Percentiles rank a stretch among this genome's conserved stretches.
phyloP scores from a whole-genome alignment of 2,888 invertebrate genomes.

The Nycteola revayana region DNA sequence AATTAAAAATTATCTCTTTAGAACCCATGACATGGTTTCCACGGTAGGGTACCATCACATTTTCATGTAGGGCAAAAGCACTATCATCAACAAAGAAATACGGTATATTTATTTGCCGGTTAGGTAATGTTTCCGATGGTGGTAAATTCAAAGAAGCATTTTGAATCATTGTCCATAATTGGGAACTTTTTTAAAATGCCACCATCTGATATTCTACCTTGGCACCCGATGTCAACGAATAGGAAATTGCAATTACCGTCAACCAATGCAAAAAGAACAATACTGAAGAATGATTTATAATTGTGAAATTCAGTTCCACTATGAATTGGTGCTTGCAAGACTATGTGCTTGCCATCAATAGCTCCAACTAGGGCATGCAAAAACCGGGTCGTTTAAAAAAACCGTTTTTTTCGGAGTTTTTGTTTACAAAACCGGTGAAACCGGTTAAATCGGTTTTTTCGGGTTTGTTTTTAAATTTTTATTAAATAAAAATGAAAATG shows the following conservation, averaged over 20 bases:
- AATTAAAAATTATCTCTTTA: constrained; percentile 2
- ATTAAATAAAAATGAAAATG: too few relatives aligned
- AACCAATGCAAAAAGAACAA: constrained; percentile 24
- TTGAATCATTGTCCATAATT: background rate
- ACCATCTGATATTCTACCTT: constrained; percentile 29
- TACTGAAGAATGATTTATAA: constrained; percentile 33
- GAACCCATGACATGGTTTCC: constrained; percentile 2
- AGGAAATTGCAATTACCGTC: constrained; percentile 26
- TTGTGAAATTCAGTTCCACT: constrained; percentile 35
- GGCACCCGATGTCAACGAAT: constrained; percentile 25
- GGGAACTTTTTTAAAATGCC: constrained; percentile 22
- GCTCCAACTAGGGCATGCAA: constrained; percentile 25
- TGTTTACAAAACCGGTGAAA: too few relatives aligned
- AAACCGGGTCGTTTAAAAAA: too few relatives aligned
- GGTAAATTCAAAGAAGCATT: constrained; percentile 9
- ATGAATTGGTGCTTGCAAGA: constrained; percentile 24
- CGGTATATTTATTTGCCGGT: constrained; percentile 5
- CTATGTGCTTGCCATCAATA: constrained; percentile 31
- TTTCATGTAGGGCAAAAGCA: constrained; percentile 5
- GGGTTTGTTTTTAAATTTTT: too few relatives aligned
- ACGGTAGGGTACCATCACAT: constrained; percentile 3
- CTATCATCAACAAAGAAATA: constrained; percentile 5
- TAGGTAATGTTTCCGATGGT: constrained; percentile 5
- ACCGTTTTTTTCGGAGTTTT: too few relatives aligned
- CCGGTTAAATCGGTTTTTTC: too few relatives aligned